A percentile compares a stretch with the other conserved stretches of the same genome.
Evolutionary conservation across 23 tunicate species (phyloP).

Genomic region (Trididemnum clinides): DNA sequence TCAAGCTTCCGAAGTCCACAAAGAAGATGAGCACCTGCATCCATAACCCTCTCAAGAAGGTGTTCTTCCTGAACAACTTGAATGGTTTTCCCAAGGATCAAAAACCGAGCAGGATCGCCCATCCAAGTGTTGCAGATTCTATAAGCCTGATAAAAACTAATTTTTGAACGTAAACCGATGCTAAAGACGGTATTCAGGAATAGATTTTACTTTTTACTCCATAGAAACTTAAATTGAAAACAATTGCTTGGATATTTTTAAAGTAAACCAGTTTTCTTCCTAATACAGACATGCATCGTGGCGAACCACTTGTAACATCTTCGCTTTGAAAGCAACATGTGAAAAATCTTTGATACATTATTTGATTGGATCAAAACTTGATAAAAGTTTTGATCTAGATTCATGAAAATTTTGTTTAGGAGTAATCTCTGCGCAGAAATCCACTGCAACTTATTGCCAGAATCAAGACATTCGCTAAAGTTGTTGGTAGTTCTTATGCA

Average conservation of each 20-base stretch:
- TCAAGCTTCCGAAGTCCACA: slow-evolving; percentile 36
- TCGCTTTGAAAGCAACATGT: no score
- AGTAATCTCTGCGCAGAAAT: no score
- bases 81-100: slow-evolving; percentile 36
- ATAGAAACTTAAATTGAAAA: background rate
- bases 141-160: slow-evolving; percentile 53
- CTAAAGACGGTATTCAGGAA: background rate
- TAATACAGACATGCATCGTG: no score
- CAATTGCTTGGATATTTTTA: background rate
- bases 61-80: slow-evolving; percentile 44
- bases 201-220: background rate
- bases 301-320: no score
- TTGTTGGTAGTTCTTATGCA: no score
- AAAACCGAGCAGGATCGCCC: slow-evolving; percentile 61
- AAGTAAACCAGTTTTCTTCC: no score
- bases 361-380: no score
- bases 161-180: background rate
- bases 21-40: slow-evolving; percentile 24
- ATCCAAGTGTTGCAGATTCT: slow-evolving; percentile 74
- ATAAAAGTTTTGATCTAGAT: no score
- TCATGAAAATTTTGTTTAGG: no score
- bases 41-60: background rate
- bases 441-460: no score
- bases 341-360: no score
- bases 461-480: no score